Base-by-base conservation (phyloP, 2,113 vertebrate species). In the Urocitellus parryii region DNA sequence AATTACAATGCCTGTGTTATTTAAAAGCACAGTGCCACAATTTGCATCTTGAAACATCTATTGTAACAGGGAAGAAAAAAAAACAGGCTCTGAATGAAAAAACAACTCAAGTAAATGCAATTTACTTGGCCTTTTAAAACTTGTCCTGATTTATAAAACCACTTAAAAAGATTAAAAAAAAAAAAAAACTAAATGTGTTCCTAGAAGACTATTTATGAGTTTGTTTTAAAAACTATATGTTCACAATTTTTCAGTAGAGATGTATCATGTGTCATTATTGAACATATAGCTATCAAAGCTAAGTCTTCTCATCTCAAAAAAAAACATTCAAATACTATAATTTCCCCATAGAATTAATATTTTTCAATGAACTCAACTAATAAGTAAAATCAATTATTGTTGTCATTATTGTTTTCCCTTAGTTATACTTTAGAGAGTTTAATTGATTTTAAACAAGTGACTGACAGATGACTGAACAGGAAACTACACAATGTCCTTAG, bases 1-100 rank as follows among this genome's bases (percentile, higher is more conserved):
- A 98, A 97, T 98, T 98, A 96, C 94, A 97, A 97, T 88, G 93
- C 94, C 78, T 86, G 58, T 79, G 42, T 97, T 98, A 96, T 97
- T 97, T 98, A 97, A 97, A 97, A 95, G 87, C 77, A 88, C 72
- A 95, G 61, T 91, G 91, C 16, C 37, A 93, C 89, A 94, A 96
- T 98, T 96, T 98, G 84, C 90, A 97, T 96, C 95, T 92, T 96
- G 94, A 97, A 98, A 95, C 90, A 97, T 92, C 91, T 95, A 95
- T 96, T 97, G 81, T 96, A 86, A 88, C 73, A 82, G 17, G 37
- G 27, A 92, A 92, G 74, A 45, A 81, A 83, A 73, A 92, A 95
- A 97, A 83, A 63, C 10, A 61, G 9, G 27, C 76, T 14, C 17
- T 92, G 77, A 96, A 96, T 93, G 68, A 95, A 95, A 96, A 90